A percentile compares a stretch with the other conserved stretches of the same genome.
Evolutionary conservation across 2,113 vertebrate genomes (phyloP).

Genomic region (Datnioides undecimradiatus): DNA sequence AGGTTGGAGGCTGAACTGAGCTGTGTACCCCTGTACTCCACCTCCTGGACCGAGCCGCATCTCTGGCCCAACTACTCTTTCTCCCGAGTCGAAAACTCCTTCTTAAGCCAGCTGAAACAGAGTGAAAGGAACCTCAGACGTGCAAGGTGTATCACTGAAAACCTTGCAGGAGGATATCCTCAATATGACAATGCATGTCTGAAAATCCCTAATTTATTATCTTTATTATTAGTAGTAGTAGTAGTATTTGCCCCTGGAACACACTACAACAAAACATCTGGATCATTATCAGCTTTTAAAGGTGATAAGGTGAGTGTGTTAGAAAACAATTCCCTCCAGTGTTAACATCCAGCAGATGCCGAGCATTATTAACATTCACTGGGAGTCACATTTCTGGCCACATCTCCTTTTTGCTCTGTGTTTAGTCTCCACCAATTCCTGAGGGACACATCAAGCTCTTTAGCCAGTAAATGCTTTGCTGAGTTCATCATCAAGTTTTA

Average conservation of each 20-base stretch:
- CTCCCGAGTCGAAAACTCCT: slow-evolving; percentile 94
- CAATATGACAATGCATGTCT: not conserved
- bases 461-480: not conserved
- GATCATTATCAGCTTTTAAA: not conserved
- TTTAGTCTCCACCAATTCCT: not conserved
- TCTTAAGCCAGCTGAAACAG: slow-evolving; percentile 89
- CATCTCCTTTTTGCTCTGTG: not conserved
- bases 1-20: slow-evolving; percentile 68
- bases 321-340: not conserved
- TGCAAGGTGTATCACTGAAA: not conserved
- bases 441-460: not conserved
- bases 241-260: not conserved
- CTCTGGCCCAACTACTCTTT: slow-evolving; percentile 86
- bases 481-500: not conserved
- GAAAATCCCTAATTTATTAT: no score
- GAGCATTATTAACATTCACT: not conserved
- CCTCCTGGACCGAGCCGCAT: slow-evolving; percentile 87
- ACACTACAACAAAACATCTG: not conserved
- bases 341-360: not conserved
- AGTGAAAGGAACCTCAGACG: slow-evolving; percentile 16
- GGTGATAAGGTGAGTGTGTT: not conserved
- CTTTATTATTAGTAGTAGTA: no score
- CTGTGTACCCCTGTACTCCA: slow-evolving; percentile 87
- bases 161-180: not conserved
- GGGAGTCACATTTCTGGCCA: no score